Percentiles rank a stretch among this genome's conserved stretches.
Conservation (phyloP, 2,888 invertebrate species). For the Tryphoninae sp. region DNA sequence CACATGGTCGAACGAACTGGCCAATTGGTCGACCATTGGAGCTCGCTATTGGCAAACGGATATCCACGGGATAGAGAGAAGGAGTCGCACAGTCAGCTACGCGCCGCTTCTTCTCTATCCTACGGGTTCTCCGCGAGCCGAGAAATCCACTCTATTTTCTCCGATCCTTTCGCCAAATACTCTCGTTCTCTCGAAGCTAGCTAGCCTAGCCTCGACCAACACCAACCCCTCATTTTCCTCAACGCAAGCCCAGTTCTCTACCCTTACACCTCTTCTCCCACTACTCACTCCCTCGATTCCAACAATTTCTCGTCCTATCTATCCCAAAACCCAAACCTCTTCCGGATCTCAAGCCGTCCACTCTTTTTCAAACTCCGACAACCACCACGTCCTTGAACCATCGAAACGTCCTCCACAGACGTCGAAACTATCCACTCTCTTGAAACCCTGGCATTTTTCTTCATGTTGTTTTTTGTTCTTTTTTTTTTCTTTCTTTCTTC, state of each 20-base stretch:
- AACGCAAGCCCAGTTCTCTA: too few species aligned
- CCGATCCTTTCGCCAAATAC: constrained; percentile 53
- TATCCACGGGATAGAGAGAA: constrained; percentile 69
- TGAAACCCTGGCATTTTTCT: constrained; percentile 37
- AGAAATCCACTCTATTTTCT: constrained; percentile 54
- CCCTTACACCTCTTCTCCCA: too few species aligned
- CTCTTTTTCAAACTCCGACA: neutral
- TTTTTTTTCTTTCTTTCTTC: constrained; percentile 22
- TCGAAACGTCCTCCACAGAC: constrained; percentile 66
- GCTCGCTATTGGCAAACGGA: constrained; percentile 74
- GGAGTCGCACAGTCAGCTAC: constrained; percentile 72
- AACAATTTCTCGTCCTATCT: neutral
- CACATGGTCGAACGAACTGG: constrained; percentile 77
- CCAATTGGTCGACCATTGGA: constrained; percentile 79
- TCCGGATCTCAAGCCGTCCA: neutral
- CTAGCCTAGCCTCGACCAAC: constrained; percentile 29
- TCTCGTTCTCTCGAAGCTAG: constrained; percentile 9
- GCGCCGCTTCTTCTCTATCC: constrained; percentile 67
- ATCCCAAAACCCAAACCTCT: neutral
- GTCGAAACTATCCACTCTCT: constrained; percentile 70
- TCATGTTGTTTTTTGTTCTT: constrained; percentile 19
- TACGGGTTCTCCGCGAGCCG: constrained; percentile 45
- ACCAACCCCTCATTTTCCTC: too few species aligned
- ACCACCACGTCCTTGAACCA: constrained; percentile 44
- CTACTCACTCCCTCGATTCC: too few species aligned